Conservation (phyloP, 2,888 invertebrate species). For the Eilema sororculum region DNA sequence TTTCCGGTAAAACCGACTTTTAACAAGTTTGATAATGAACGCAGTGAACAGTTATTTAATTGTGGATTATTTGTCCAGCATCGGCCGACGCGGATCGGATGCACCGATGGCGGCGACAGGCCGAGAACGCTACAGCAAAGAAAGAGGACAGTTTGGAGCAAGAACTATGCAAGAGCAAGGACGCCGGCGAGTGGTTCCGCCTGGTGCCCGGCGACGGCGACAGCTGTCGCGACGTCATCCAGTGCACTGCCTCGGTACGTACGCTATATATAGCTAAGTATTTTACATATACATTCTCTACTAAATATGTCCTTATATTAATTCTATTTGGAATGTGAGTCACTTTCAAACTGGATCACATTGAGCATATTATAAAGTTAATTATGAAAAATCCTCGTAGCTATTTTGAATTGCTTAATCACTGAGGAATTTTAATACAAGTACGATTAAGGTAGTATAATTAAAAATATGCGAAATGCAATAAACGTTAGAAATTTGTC, state of each 20-base stretch:
- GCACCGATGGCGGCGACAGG: conserved; percentile 89
- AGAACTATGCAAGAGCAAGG: conserved; percentile 97
- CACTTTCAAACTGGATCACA: conserved; percentile 41
- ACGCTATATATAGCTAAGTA: conserved; percentile 54
- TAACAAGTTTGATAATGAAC: conserved; percentile 1
- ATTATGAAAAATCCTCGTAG: conserved; percentile 34
- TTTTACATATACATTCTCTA: conserved; percentile 45
- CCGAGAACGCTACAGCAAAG: conserved; percentile 88
- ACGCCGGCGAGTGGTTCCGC: conserved; percentile 98
- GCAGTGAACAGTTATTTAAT: conserved; percentile 20
- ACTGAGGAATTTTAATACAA: conserved; percentile 32
- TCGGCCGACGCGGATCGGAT: conserved; percentile 68
- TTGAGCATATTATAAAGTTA: conserved; percentile 33
- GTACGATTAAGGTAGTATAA: conserved; percentile 35
- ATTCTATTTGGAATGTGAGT: conserved; percentile 31
- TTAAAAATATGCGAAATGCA: conserved; percentile 47
- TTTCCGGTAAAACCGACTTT: background rate
- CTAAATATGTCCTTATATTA: conserved; percentile 40
- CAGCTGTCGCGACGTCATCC: conserved; percentile 97
- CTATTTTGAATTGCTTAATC: conserved; percentile 37
- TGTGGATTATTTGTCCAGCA: conserved; percentile 63
- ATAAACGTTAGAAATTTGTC: conserved; percentile 52
- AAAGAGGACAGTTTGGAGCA: conserved; percentile 95
- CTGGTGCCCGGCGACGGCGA: conserved; percentile 95
- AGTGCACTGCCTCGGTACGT: conserved; percentile 96